Percentiles rank a stretch among this genome's conserved stretches.
These are phyloP conservation scores for Brachionus calyciflorus DNA, from an alignment of 1,140 invertebrate genomes.

Conservation along the genomic window DNA sequence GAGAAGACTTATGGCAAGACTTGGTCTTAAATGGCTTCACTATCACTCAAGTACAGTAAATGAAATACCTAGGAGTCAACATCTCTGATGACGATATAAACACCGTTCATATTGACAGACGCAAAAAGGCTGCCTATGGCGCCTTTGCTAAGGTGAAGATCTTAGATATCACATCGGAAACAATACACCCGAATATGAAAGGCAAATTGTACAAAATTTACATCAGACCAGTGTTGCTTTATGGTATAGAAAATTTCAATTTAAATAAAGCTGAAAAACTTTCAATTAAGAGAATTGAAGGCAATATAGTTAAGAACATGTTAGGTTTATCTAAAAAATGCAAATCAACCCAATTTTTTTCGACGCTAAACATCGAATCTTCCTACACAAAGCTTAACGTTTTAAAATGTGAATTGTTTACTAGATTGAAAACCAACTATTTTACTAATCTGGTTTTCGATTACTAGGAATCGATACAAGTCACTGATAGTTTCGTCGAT, in stretches of 20 bases:
- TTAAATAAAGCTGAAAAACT: background rate
- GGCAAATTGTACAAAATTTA: conserved; percentile 2
- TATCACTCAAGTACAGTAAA: background rate
- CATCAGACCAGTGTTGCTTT: background rate
- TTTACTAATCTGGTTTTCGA: no score
- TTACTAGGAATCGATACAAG: no score
- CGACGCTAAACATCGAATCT: background rate
- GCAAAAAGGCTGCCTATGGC: background rate
- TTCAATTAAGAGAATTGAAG: background rate
- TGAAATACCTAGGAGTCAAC: background rate
- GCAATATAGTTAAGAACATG: background rate
- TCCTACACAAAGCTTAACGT: background rate
- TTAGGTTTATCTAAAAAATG: background rate
- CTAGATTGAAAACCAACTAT: no score
- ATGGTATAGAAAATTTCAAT: conserved; percentile 5
- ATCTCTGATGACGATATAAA: background rate
- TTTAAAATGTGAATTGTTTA: background rate
- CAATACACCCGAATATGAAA: background rate
- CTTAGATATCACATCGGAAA: background rate
- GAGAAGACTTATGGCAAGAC: conserved; percentile 11
- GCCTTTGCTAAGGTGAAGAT: no score
- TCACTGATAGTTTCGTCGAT: no score
- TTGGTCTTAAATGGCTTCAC: background rate
- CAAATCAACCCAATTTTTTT: background rate
- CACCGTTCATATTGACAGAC: background rate